Base-by-base conservation (phyloP, 1,140 invertebrate species). In the Tetragonula clypearis region DNA sequence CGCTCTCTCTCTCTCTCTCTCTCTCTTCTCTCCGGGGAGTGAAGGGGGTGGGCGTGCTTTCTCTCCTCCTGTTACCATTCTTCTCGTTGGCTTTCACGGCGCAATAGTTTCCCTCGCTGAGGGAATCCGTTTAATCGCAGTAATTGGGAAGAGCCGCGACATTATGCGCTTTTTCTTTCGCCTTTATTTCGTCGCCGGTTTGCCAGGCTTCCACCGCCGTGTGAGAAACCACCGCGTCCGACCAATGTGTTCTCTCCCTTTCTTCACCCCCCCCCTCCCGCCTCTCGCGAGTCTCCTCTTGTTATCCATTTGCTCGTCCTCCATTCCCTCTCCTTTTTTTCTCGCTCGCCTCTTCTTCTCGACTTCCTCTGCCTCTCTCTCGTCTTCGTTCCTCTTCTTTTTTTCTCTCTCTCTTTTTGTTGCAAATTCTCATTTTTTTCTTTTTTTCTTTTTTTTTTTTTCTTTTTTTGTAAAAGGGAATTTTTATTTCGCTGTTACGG, bases 111-210 rank as follows among this genome's bases (percentile, higher is more conserved):
- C 79, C 72, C 84, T 81, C 65, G 35, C 79, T 35, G 56, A 85
- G 83, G 60, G 83, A 85, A 85, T 85, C 83, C 84, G 84, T 86
- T 86, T 86, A 86, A 76, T 86, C 84, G 84, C 73, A 86, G 84
- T 86, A 86, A 86, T 82, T 82, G 84, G 84, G 79, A 86, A 86
- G 84, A 86, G 79, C 72, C 35, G 79, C 84, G 73, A 86, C 79
- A 86, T 86, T 82, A 76, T 86, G 79, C 84, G 79, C 79, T 76
- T 82, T 86, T 86, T 82, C 73, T 68, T 82, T 69, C 84, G 30
- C 56, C 72, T 82, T 74, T 81, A 73, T 81, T 74, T 84, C 68
- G 71, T 88, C 86, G 84, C 77, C 62, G 41, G 77, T 74, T 84
- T 80, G 85, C 72, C 53, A n/a, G n/a, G n/a, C n/a, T n/a, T n/a